Base-by-base conservation (phyloP, 2,113 vertebrate genomes). In the Collichthys lucidus region DNA sequence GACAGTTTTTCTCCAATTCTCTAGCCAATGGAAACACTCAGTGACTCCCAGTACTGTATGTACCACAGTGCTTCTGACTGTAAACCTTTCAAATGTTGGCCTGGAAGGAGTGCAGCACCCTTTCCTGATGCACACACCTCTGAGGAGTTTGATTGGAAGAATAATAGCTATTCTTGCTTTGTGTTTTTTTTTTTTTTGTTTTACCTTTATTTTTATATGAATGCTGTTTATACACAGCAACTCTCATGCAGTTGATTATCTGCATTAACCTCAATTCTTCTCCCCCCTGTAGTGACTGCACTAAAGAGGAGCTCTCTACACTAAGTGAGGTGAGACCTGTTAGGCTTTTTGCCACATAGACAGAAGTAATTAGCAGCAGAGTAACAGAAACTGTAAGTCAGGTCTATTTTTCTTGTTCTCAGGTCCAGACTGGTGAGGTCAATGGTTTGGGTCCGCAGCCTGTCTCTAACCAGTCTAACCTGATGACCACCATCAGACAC, bases 281-380 rank as follows among this genome's bases (percentile, higher is more conserved):
- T 61, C 35, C 49, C 64, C 67, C 82, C 82, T 44, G 77, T 93
- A 95, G 78, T 70, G 95, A 95, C 84, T 90, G 92, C 20, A 85
- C 94, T 7, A 93, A 94, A 66, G 88, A 93, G 79, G 96, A 96
- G 72, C 88, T 96, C 60, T 91, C 88, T 62, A 94, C 95, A 46
- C 83, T 97, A 47, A 93, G 93, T 67, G 96, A 98, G 96, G 98
- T 99, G 95, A 91, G 88, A 83, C 4, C 16, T 1, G 5, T 2
- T 0, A 3, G 10, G 1, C 14, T 62, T 60, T 29, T 19, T 6
- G 3, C 12, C 12, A 22, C 64, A 19, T n/a, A 24, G 17, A 69
- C 20, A 42, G 19, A 56, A 11, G 19, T 44, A 5, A 19, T 47
- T 3, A 46, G 7, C 46, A 46, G 29, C 16, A 53, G 20, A 24